Percentiles rank a stretch among this genome's conserved stretches.
These are phyloP conservation scores for Torymus tubicola DNA, from an alignment of 2,888 invertebrate genomes.

Conservation along the genomic window DNA sequence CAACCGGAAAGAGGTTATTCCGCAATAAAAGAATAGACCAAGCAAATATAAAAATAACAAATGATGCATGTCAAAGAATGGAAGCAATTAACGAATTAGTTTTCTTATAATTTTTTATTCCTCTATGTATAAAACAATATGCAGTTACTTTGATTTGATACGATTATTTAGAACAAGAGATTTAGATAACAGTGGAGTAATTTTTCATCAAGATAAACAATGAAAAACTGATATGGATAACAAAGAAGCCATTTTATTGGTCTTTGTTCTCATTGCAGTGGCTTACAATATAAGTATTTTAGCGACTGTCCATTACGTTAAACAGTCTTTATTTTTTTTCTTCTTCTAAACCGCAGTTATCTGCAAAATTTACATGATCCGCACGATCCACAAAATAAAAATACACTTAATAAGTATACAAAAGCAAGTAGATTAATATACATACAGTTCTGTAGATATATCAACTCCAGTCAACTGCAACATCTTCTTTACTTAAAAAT, in stretches of 20 bases:
- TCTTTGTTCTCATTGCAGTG: slow-evolving; percentile 22
- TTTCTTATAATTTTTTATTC: slow-evolving; percentile 37
- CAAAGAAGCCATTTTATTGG: slow-evolving; percentile 27
- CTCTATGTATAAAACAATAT: slow-evolving; percentile 46
- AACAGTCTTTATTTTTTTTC: slow-evolving; percentile 43
- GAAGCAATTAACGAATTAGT: background rate
- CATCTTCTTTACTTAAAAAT: slow-evolving; percentile 7
- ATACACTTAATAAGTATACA: slow-evolving; percentile 20
- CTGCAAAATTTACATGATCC: slow-evolving; percentile 25
- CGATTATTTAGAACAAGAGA: slow-evolving; percentile 26
- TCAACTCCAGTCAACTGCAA: background rate
- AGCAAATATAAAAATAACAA: slow-evolving; percentile 4
- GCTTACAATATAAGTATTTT: slow-evolving; percentile 26
- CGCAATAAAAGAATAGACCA: slow-evolving; percentile 14
- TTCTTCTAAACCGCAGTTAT: slow-evolving; percentile 1
- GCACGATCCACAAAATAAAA: slow-evolving; percentile 20
- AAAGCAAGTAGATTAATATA: slow-evolving; percentile 20
- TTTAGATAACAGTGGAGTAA: slow-evolving; percentile 12
- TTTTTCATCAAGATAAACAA: slow-evolving; percentile 21
- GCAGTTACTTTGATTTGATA: slow-evolving; percentile 34
- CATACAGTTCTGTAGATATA: slow-evolving; percentile 13
- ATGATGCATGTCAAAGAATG: slow-evolving; percentile 5
- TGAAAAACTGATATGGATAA: slow-evolving; percentile 29
- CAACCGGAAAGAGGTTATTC: slow-evolving; percentile 25
- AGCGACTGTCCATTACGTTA: slow-evolving; percentile 16